Conservation (phyloP, 1,140 invertebrate species). For the Bilobella aurantiaca region DNA sequence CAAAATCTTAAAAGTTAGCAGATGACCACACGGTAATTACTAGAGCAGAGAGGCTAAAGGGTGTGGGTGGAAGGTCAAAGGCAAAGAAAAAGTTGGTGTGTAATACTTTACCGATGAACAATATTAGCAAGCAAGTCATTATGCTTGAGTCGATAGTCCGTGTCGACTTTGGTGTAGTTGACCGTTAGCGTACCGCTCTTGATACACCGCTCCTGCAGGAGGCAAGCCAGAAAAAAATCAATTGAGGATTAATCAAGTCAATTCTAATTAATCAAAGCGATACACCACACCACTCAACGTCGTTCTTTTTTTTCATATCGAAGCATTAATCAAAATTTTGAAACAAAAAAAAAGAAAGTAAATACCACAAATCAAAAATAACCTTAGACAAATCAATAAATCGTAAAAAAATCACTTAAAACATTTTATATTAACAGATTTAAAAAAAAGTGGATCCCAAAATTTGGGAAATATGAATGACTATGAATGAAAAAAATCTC, state of each 20-base stretch:
- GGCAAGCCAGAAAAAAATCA: neutral
- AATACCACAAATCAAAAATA: no score
- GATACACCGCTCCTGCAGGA: constrained; percentile 66
- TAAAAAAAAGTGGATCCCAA: neutral
- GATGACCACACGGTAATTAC: neutral
- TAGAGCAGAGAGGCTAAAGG: neutral
- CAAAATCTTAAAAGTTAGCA: neutral
- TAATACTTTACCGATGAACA: constrained; percentile 69
- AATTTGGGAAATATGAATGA: neutral
- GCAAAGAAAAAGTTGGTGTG: neutral
- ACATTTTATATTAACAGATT: neutral
- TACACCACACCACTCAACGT: no score
- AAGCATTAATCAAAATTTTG: no score
- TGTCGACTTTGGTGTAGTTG: constrained; percentile 82
- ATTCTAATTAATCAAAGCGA: neutral
- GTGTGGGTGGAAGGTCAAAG: neutral
- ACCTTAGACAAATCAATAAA: no score
- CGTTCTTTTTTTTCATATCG: no score
- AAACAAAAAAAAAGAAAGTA: no score
- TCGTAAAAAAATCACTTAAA: neutral
- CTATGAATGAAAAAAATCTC: no score
- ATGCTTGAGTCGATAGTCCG: constrained; percentile 81
- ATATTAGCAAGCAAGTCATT: constrained; percentile 89
- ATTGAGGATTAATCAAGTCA: neutral
- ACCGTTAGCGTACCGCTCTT: constrained; percentile 82